Base-by-base conservation (phyloP, 1,140 invertebrate genomes). In the Drosophila takahashii region DNA sequence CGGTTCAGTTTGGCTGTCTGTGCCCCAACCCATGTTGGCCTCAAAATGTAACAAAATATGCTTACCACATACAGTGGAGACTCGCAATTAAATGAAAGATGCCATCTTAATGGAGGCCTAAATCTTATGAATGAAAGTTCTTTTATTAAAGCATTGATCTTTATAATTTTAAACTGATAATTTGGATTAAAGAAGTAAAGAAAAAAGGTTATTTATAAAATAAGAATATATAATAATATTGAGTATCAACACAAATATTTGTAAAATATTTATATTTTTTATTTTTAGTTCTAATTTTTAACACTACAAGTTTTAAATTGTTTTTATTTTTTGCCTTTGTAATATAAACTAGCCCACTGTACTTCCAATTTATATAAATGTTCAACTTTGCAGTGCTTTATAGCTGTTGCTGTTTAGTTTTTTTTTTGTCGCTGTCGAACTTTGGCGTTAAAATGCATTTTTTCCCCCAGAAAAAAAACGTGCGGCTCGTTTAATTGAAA, bases 401-500 rank as follows among this genome's bases (percentile, higher is more conserved):
- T 27, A 42, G 60, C 36, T 42, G 18, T 36, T 60, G 26, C 42
- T 54, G 70, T 61, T 60, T 32, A 45, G 22, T 22, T 42, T 44
- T 61, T 18, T 8, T 58, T 76, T 74, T 65, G 29, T 50, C 36
- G 50, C 71, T 62, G 61, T 77, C 61, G 77, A 80, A 75, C 50
- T 81, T 76, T 80, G 73, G 78, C 73, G 78, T 77, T 81, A 72
- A 81, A 81, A 73, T 81, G 37, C 62, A 69, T 69, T 81, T 71
- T 77, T 32, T 74, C 41, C 4, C 29, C 42, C 16, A 18, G 41
- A 53, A 60, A 66, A 78, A 64, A 79, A 84, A 79, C 81, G 81
- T 85, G 81, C 69, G 41, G 52, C 57, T 78, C 59, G 54, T 71
- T 86, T 78, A 85, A 81, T 81, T 78, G 74, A 86, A 81, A 75